These are phyloP conservation scores for Bradypus variegatus DNA, from an alignment of 2,797 vertebrate species.

Conservation along the genomic window DNA sequence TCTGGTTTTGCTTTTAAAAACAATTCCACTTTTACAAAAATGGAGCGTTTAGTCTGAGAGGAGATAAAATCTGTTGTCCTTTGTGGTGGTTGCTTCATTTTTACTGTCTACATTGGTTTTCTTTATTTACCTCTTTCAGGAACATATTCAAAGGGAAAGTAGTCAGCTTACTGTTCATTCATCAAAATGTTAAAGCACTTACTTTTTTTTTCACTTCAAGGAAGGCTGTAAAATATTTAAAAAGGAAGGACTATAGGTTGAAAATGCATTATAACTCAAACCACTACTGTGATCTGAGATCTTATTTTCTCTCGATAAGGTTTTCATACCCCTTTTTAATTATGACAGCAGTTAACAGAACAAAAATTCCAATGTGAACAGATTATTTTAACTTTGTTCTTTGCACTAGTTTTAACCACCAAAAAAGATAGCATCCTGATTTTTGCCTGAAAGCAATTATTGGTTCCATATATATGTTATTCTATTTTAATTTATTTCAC, in stretches of 20 bases:
- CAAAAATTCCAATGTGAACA: not conserved
- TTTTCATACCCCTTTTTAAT: not conserved
- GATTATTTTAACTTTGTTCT: not conserved
- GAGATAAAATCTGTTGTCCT: slow-evolving; percentile 29
- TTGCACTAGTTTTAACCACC: not conserved
- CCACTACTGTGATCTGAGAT: not conserved
- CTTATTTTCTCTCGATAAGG: not conserved
- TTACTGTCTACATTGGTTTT: not conserved
- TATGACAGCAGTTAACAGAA: not conserved
- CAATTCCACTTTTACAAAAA: slow-evolving; percentile 48
- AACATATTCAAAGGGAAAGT: slow-evolving; percentile 23
- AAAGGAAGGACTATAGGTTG: not conserved
- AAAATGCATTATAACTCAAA: not conserved
- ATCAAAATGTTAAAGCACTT: slow-evolving; percentile 25
- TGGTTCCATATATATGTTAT: not conserved
- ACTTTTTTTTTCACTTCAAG: not conserved
- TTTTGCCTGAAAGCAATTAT: not conserved
- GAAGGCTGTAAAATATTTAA: not conserved
- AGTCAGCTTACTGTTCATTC: slow-evolving; percentile 23
- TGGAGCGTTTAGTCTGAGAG: not conserved
- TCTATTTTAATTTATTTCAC: slow-evolving; percentile 9
- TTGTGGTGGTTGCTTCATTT: slow-evolving; percentile 25
- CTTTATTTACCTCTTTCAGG: slow-evolving; percentile 25
- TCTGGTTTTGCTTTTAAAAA: slow-evolving; percentile 53
- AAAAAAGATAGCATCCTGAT: not conserved